Evolutionary conservation across 2,113 vertebrate species (phyloP), one percentile per base, ranked within the genome.

Genomic region (Pedetes capensis): DNA sequence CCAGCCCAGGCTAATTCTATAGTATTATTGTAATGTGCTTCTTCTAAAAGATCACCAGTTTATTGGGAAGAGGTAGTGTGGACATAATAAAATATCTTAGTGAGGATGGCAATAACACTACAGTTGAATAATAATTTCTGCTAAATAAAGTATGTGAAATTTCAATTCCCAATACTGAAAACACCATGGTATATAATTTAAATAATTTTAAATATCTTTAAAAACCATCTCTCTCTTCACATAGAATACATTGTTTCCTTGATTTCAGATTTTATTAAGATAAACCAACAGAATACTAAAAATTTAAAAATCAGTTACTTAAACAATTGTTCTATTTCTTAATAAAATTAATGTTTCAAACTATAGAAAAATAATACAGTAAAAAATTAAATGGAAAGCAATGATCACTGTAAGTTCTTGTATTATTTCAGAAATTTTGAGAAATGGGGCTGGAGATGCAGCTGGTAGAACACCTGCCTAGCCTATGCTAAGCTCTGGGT

Each of bases 291-390:
- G 74, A 39, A 94, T 27, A 64, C 51, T 75, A 83, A 92, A 87
- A 94, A 63, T 63, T 74, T 86, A 61, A 63, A 82, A n/a, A 55
- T 92, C 23, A 39, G 63, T 91, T 83, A 83, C 79, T 95, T 91
- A 76, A 80, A 71, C 74, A 91, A 74, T 82, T 83, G 29, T 81
- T 72, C 34, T 94, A 18, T 1, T 66, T 85, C 95, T 95, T 68
- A 84, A 25, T 89, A 92, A 88, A 78, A 37, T 64, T 93, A 87
- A 47, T 89, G 78, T 76, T 96, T 95, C 49, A 96, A 88, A 91
- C 53, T 81, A 88, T 75, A 78, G 53, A 94, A 94, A 76, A 82
- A 79, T 66, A 55, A 16, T 85, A 59, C 39, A 88, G 1, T 94
- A 68, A 39, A 90, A 94, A 91, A 72, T 71, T 90, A 79, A 93